Base-by-base conservation (phyloP, 2,888 invertebrate species). In the Gandaritis pyraliata region DNA sequence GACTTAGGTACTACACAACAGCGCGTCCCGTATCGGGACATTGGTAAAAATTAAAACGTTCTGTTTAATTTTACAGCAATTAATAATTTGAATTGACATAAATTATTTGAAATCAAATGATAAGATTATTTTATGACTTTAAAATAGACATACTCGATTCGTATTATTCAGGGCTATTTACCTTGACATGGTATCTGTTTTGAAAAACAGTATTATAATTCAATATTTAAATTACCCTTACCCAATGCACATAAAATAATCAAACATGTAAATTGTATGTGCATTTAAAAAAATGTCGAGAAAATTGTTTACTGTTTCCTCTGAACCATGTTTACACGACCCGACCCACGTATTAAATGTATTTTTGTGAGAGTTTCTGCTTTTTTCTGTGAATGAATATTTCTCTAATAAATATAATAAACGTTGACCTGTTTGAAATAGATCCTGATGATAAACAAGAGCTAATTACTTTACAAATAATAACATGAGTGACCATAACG, bases 151-250 rank as follows among this genome's bases (percentile, higher is more conserved):
- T 12, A 49, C 0, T n/a, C n/a, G 38, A 38, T 38, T 15, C 0
- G 23, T n/a, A 36, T 54, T 49, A 60, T 55, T 54, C 38, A 55
- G 46, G 29, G 33, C 30, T 12, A 51, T 47, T 11, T 51, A 23
- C 53, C 39, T 51, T 30, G 47, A 45, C 50, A 45, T 18, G 8
- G 29, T 50, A 41, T 15, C 29, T 46, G 45, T 45, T 45, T 52
- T 39, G 50, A 51, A 54, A 50, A 55, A 30, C 18, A 55, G 46
- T 38, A 55, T 55, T 50, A 29, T 50, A 50, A 39, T 38, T 18
- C 29, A 13, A 15, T 36, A 56, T 48, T 16, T 45, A 45, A 52
- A 52, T 30, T 15, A 43, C 30, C 7, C 30, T 41, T 33, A 43
- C 3, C 52, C 50, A 51, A 45, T 45, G 29, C 29, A 30, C 45